Conservation (phyloP, 2,888 invertebrate genomes). For the Melipona bicolor region DNA sequence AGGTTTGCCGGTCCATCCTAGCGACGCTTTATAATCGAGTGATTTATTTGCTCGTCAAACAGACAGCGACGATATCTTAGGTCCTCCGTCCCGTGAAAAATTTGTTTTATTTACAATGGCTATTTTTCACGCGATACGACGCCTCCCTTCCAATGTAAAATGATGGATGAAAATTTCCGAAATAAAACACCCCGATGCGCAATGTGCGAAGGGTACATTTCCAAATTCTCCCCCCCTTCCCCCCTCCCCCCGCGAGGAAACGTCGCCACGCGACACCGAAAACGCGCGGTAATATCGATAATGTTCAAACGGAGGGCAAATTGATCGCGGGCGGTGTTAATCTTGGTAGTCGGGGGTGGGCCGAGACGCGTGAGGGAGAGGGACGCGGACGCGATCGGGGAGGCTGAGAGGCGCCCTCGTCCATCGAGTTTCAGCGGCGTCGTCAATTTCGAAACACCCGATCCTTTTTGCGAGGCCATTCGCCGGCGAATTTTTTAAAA, state of each 20-base stretch:
- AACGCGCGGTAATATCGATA: constrained; percentile 26
- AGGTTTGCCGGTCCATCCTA: not conserved
- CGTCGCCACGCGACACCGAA: not conserved
- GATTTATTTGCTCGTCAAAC: not conserved
- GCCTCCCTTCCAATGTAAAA: too few relatives aligned
- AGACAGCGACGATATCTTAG: not conserved
- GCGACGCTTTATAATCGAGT: not conserved
- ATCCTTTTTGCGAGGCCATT: constrained; percentile 65
- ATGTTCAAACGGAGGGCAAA: constrained; percentile 30
- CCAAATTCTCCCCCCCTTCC: not conserved
- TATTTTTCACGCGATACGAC: not conserved
- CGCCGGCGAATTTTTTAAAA: constrained; percentile 71
- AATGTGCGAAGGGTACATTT: not conserved
- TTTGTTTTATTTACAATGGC: not conserved
- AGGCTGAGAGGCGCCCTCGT: constrained; percentile 4
- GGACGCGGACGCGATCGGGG: not conserved
- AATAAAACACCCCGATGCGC: too few relatives aligned
- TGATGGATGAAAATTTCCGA: too few relatives aligned
- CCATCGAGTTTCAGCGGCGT: constrained; percentile 53
- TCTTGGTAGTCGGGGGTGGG: constrained; percentile 36
- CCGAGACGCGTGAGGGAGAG: constrained; percentile 13
- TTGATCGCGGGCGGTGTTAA: constrained; percentile 55
- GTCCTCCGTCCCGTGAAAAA: not conserved
- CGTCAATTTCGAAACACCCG: constrained; percentile 63
- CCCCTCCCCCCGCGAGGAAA: not conserved